A percentile compares a stretch with the other conserved stretches of the same genome.
These are phyloP conservation scores for Coregonus suidteri DNA, from an alignment of 2,797 vertebrate species.

Conservation along the genomic window DNA sequence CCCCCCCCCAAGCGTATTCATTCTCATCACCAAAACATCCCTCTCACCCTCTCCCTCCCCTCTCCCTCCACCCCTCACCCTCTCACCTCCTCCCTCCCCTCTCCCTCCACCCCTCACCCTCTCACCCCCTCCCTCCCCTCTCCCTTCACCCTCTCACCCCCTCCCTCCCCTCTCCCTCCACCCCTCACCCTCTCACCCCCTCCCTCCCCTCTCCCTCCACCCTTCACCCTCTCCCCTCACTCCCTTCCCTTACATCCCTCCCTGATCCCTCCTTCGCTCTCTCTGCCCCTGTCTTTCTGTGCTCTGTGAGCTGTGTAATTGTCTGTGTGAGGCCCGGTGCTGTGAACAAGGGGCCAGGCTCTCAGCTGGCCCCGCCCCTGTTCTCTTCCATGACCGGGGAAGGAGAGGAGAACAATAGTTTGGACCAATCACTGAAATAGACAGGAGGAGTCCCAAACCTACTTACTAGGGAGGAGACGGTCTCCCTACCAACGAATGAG, in stretches of 20 bases:
- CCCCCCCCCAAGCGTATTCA: too few relatives aligned
- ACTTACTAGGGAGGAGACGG: conserved; percentile 55
- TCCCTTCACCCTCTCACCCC: conserved; percentile 11
- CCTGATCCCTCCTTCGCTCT: conserved; percentile 41
- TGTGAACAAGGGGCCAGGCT: conserved; percentile 82
- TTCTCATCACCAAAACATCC: too few relatives aligned
- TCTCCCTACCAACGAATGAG: background rate
- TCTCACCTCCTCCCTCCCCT: conserved; percentile 44
- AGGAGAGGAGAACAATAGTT: conserved; percentile 72
- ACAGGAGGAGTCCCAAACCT: conserved; percentile 70
- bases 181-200: conserved; percentile 34
- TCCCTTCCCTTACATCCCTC: conserved; percentile 46
- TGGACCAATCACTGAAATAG: conserved; percentile 84
- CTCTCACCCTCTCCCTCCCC: too few relatives aligned
- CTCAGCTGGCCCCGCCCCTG: conserved; percentile 79
- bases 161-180: background rate
- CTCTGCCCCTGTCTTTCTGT: conserved; percentile 73
- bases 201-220: conserved; percentile 52
- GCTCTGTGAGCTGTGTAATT: conserved; percentile 85
- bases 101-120: conserved; percentile 30
- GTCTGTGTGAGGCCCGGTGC: conserved; percentile 82
- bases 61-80: conserved; percentile 20
- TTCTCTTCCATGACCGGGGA: conserved; percentile 79
- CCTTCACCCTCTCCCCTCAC: conserved; percentile 31
- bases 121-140: background rate